A percentile compares a stretch with the other conserved stretches of the same genome.
phyloP scores from a whole-genome alignment of 1,140 invertebrate genomes.

The Ips typographus region DNA sequence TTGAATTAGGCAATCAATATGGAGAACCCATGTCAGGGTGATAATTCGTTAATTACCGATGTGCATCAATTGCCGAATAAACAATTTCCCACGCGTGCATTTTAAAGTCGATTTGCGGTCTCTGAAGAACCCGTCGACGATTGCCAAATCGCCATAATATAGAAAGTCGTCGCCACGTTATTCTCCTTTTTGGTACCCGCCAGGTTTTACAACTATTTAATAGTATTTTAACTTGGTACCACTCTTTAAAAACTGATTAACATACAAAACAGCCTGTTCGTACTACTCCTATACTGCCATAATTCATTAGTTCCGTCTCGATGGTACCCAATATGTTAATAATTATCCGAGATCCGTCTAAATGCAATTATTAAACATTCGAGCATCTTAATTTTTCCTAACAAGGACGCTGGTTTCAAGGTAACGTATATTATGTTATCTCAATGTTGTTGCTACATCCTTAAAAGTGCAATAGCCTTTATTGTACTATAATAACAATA shows the following conservation, averaged over 20 bases:
- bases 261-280: too few species aligned
- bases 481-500: neutral
- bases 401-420: constrained; percentile 20
- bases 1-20: neutral
- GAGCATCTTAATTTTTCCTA: constrained; percentile 18
- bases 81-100: constrained; percentile 2
- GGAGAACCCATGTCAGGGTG: neutral
- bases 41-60: neutral
- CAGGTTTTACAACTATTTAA: neutral
- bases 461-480: constrained; percentile 14
- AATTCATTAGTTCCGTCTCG: constrained; percentile 13
- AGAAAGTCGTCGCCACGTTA: constrained; percentile 7
- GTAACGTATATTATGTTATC: constrained; percentile 2
- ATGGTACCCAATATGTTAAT: constrained; percentile 22
- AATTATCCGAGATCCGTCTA: constrained; percentile 18
- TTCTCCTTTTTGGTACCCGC: neutral
- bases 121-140: constrained; percentile 1
- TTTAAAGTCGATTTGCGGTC: neutral
- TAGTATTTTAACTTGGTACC: too few species aligned
- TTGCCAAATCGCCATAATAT: neutral
- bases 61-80: constrained; percentile 9
- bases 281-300: neutral
- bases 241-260: too few species aligned
- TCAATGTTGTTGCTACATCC: constrained; percentile 1
- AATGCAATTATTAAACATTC: constrained; percentile 21